phyloP scores from a whole-genome alignment of 2,113 vertebrate species.

The Tauraco erythrolophus region DNA sequence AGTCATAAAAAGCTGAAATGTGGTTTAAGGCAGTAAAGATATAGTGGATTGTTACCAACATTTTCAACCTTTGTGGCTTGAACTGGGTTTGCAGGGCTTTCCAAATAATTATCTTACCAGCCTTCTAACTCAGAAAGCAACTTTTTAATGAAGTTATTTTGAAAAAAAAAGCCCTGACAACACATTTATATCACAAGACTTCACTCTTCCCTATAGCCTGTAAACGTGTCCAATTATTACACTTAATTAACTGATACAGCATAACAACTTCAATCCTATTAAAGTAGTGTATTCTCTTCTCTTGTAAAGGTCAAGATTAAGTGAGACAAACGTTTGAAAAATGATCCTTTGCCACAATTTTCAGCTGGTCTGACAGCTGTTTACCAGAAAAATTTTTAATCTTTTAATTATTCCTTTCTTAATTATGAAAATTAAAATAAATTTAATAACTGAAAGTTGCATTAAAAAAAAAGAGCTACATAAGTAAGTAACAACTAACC shows the following conservation, averaged over 20 bases:
- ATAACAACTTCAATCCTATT: background rate
- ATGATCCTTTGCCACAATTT: background rate
- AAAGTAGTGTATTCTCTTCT: background rate
- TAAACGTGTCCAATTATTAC: background rate
- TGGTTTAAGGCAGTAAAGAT: background rate
- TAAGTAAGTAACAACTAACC: background rate
- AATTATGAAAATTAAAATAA: background rate
- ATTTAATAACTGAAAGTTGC: background rate
- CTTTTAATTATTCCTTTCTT: background rate
- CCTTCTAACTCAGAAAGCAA: background rate
- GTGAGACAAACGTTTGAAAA: background rate
- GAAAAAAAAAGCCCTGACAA: background rate
- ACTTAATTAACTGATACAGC: background rate
- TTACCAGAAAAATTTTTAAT: background rate
- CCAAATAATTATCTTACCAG: background rate
- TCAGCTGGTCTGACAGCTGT: background rate
- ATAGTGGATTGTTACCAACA: background rate
- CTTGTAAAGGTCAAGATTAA: background rate
- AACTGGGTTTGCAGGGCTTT: background rate
- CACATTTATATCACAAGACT: background rate
- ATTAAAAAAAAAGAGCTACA: rapidly evolving
- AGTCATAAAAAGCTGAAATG: background rate
- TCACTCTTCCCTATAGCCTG: background rate
- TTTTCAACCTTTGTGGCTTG: background rate
- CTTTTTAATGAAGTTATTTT: background rate